phyloP scores from a whole-genome alignment of 2,113 vertebrate genomes.

The Pygoscelis adeliae region DNA sequence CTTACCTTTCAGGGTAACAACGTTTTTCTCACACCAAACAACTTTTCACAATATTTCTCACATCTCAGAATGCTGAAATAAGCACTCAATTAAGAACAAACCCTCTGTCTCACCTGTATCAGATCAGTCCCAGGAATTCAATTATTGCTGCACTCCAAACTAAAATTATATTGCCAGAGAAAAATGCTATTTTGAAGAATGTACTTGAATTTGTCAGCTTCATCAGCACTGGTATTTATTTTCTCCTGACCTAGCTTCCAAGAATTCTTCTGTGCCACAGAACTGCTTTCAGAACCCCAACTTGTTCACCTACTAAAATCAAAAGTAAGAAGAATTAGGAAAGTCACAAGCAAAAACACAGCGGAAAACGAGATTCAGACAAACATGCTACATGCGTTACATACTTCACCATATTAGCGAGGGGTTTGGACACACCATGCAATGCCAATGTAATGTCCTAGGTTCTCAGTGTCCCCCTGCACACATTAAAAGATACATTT shows the following conservation, averaged over 20 bases:
- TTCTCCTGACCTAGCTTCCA: not conserved
- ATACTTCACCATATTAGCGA: not conserved
- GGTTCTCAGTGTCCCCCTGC: not conserved
- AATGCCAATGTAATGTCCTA: not conserved
- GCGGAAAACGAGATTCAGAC: not conserved
- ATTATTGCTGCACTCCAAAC: not conserved
- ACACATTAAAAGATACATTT: not conserved
- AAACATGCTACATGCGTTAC: not conserved
- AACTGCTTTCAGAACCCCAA: not conserved
- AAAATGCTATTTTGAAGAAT: not conserved
- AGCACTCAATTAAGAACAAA: not conserved
- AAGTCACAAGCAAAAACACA: not conserved
- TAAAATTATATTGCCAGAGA: not conserved
- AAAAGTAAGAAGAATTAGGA: constrained; percentile 3
- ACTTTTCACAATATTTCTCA: not conserved
- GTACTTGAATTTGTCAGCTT: not conserved
- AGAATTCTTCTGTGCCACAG: not conserved
- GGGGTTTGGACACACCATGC: constrained; percentile 17
- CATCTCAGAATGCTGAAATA: not conserved
- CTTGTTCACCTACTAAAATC: not conserved
- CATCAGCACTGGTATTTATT: not conserved
- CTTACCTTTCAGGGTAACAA: not conserved
- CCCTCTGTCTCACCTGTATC: constrained; percentile 12
- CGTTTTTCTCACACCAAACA: not conserved
- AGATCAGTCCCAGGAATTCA: not conserved